phyloP scores from a whole-genome alignment of 1,140 invertebrate genomes.

The Lordiphosa clarofinis region DNA sequence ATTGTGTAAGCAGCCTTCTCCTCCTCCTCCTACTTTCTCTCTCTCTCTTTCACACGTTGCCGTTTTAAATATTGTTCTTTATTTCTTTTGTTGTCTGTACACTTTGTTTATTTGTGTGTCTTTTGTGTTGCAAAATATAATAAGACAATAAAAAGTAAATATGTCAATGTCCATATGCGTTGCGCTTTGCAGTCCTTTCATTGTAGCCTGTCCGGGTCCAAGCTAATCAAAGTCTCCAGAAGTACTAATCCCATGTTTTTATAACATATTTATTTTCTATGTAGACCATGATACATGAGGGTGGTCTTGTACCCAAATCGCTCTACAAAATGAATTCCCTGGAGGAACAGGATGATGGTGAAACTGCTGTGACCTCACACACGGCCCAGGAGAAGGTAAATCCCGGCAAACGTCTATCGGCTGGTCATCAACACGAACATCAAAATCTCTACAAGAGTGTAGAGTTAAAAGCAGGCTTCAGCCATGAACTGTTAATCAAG shows the following conservation, averaged over 20 bases:
- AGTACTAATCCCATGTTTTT: not conserved
- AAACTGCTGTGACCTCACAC: constrained; percentile 10
- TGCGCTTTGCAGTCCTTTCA: constrained; percentile 10
- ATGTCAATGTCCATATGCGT: constrained; percentile 12
- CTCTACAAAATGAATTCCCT: constrained; percentile 90
- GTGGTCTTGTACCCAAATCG: constrained; percentile 93
- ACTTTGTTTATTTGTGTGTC: constrained; percentile 7
- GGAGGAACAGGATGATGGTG: constrained; percentile 81
- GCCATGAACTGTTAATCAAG: constrained; percentile 91
- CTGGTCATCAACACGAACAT: constrained; percentile 78
- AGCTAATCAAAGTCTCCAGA: not conserved
- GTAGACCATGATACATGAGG: constrained; percentile 91
- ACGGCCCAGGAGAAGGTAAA: constrained; percentile 1
- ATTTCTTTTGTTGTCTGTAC: constrained; percentile 15
- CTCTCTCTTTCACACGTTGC: constrained; percentile 11
- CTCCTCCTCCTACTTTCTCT: constrained; percentile 19
- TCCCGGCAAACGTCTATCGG: constrained; percentile 40
- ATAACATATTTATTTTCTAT: constrained; percentile 2
- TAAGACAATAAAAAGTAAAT: constrained; percentile 1
- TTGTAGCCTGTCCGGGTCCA: constrained; percentile 15
- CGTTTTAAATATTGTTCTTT: constrained; percentile 13
- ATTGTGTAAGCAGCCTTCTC: constrained; percentile 75
- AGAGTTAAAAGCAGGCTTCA: constrained; percentile 82
- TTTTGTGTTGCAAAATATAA: constrained; percentile 12
- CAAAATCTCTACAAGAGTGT: constrained; percentile 82